Conservation (phyloP, 1,140 invertebrate genomes). For the Drosophila pandora region DNA sequence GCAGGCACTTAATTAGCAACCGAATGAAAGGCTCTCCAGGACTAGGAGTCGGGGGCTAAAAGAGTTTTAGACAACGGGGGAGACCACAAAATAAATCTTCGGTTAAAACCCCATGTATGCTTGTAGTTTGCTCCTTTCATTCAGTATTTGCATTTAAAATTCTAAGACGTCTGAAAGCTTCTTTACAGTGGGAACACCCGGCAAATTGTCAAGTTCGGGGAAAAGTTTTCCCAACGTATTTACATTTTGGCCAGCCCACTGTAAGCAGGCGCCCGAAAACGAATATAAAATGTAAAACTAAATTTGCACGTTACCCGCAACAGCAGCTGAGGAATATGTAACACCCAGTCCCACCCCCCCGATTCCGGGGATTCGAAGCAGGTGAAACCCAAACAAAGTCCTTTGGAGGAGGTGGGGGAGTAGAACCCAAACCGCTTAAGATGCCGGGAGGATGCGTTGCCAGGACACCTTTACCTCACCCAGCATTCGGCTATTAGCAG, state of each 20-base stretch:
- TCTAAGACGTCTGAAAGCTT: conserved; percentile 72
- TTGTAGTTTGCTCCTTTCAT: conserved; percentile 58
- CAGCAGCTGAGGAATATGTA: conserved; percentile 20
- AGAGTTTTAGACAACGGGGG: neutral
- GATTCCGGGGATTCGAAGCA: neutral
- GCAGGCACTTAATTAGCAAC: conserved; percentile 63
- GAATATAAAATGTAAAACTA: conserved; percentile 82
- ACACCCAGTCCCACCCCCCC: neutral
- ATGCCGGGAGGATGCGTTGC: conserved; percentile 42
- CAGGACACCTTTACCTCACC: conserved; percentile 33
- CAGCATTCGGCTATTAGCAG: conserved; percentile 51
- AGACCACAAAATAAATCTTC: conserved; percentile 78
- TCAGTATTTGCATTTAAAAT: conserved; percentile 79
- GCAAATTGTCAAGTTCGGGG: conserved; percentile 12
- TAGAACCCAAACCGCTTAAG: conserved; percentile 34
- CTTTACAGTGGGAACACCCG: conserved; percentile 53
- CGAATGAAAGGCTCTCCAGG: conserved; percentile 7
- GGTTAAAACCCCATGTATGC: conserved; percentile 50
- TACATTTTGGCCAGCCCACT: conserved; percentile 30
- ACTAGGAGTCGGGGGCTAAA: neutral
- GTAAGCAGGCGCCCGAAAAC: conserved; percentile 21
- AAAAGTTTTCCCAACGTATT: conserved; percentile 10
- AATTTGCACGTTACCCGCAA: conserved; percentile 73
- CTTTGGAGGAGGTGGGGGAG: conserved; percentile 5
- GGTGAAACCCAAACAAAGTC: conserved; percentile 42